Conservation (phyloP, 2,113 vertebrate genomes). For the Labrus mixtus region DNA sequence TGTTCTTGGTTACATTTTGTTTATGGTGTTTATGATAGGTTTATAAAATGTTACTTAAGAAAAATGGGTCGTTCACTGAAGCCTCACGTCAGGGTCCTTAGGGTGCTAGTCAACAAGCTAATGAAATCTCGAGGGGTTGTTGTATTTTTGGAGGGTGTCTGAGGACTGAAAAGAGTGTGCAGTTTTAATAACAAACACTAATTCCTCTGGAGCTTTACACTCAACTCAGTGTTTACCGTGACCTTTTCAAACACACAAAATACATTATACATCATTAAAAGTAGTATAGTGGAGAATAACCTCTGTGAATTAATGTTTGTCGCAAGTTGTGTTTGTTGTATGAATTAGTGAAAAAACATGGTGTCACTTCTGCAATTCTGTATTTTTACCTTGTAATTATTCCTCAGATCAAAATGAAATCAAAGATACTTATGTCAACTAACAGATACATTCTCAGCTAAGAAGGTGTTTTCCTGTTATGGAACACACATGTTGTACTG, state of each 20-base stretch:
- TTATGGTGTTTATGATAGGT: no score
- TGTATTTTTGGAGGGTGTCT: slow-evolving; percentile 56
- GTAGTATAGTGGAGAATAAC: background rate
- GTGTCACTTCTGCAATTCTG: background rate
- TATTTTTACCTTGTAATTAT: background rate
- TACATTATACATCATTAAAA: background rate
- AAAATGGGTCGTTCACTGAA: no score
- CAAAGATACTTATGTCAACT: background rate
- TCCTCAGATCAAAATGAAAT: background rate
- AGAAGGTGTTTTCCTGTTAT: no score
- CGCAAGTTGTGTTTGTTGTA: background rate
- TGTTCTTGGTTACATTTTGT: no score
- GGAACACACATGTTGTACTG: no score
- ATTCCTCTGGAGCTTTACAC: slow-evolving; percentile 30
- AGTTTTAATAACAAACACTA: slow-evolving; percentile 5
- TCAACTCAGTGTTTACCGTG: slow-evolving; percentile 5
- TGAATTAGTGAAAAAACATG: background rate
- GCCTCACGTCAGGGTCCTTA: background rate
- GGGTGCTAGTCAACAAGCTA: slow-evolving; percentile 42
- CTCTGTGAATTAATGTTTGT: background rate
- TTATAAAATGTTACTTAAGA: no score
- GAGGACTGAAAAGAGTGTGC: slow-evolving; percentile 10
- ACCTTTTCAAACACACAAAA: slow-evolving; percentile 14
- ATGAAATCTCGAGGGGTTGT: slow-evolving; percentile 63
- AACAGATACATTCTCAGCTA: no score